Evolutionary conservation across 2,113 vertebrate genomes (phyloP), one percentile per base, ranked within the genome.

Genomic region (Amblyopsis rosae): DNA sequence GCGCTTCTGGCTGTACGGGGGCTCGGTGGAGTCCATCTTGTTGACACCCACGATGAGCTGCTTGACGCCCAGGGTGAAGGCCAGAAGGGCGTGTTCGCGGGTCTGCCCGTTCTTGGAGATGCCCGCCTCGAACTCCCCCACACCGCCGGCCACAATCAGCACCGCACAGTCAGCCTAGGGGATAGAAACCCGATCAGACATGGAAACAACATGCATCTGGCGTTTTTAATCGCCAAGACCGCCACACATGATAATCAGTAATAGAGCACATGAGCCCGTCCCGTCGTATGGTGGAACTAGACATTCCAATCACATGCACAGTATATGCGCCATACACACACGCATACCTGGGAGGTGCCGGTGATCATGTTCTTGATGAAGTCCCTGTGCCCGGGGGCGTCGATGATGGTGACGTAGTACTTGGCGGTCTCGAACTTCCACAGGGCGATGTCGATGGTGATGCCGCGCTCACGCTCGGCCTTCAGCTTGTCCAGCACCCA

Each of bases 21-120:
- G 96, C 72, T 98, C 96, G 0, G 96, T 98, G 81, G 95, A 97
- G 92, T 98, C 95, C 94, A 96, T 97, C 86, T 97, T 97, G 91
- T 98, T 98, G 59, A 97, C 91, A 54, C 94, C 95, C 75, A 96
- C 95, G 1, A 98, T 96, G 10, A 98, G 93, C 49, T 98, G 96
- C 83, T 96, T 98, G 0, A 96, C 95, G 76, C 94, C 96, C 80
- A 98, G 85, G 0, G 96, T 98, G 90, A 97, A 97, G 19, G 96
- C 96, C 79, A 98, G 92, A 79, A 98, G 93, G 63, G 95, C 96
- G 41, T 98, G 96, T 83, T 98, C 96, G 47, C 95, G 94, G 63
- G 96, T 96, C 90, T 98, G 96, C 72, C 96, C 95, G 0, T 97
- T 98, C 90, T 98, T 98, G 2, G 96, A 98, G 78, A 98, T 97